These are phyloP conservation scores for Pachydiplax longipennis DNA, from an alignment of 2,888 invertebrate genomes.

Conservation along the genomic window DNA sequence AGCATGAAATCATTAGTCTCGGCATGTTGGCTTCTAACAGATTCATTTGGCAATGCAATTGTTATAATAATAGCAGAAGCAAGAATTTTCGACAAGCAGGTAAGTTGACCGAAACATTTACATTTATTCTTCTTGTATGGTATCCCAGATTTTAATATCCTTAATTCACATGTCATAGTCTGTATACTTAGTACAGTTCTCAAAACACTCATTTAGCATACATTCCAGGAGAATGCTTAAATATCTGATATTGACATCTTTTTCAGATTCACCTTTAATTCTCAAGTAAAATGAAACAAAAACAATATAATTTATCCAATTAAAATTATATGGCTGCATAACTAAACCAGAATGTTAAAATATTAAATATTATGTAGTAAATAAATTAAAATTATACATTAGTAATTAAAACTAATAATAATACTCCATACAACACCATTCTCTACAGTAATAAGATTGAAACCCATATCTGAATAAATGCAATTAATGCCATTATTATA, in stretches of 20 bases:
- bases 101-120: conserved; percentile 50
- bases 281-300: no score
- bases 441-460: no score
- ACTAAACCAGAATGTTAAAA: background rate
- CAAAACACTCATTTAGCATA: no score
- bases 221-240: background rate
- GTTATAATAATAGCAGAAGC: conserved; percentile 64
- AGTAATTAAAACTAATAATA: no score
- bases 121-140: no score
- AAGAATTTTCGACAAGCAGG: conserved; percentile 58
- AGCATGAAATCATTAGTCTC: conserved; percentile 68
- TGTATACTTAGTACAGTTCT: no score
- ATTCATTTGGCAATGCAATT: conserved; percentile 66
- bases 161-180: background rate
- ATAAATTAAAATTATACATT: no score
- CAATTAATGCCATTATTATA: no score
- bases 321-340: background rate
- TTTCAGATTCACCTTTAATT: background rate
- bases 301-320: no score
- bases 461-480: no score
- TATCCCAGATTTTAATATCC: no score
- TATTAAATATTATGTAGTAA: background rate
- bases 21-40: conserved; percentile 66
- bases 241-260: background rate
- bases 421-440: no score